These are phyloP conservation scores for Tachina fera DNA, from an alignment of 2,888 invertebrate species.

Conservation along the genomic window DNA sequence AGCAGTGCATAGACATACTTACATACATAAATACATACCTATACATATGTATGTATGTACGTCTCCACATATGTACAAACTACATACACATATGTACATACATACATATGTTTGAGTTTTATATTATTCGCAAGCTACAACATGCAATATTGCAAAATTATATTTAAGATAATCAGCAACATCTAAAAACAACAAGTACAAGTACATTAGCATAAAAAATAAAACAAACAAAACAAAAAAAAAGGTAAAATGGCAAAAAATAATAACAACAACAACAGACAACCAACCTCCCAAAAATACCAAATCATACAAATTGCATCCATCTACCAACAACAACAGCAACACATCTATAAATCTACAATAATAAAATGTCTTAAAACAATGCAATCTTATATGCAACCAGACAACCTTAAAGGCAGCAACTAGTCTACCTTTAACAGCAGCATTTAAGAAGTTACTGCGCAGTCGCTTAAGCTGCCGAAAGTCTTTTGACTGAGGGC, in stretches of 20 bases:
- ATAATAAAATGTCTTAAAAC: constrained; percentile 44
- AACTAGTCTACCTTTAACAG: constrained; percentile 69
- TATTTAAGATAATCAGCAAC: constrained; percentile 66
- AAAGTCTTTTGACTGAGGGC: constrained; percentile 18
- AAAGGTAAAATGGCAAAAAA: constrained; percentile 43
- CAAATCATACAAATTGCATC: constrained; percentile 27
- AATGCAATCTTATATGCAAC: constrained; percentile 45
- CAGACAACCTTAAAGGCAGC: constrained; percentile 70
- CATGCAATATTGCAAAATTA: constrained; percentile 71
- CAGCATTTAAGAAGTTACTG: constrained; percentile 46
- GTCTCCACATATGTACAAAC: too few species aligned
- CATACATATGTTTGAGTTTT: neutral
- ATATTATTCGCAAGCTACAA: constrained; percentile 39
- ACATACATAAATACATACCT: too few species aligned
- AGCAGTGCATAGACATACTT: neutral
- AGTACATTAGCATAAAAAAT: constrained; percentile 37
- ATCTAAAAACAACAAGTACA: constrained; percentile 48
- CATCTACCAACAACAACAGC: constrained; percentile 38
- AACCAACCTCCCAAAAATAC: constrained; percentile 41
- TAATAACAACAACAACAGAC: constrained; percentile 28
- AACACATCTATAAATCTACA: neutral
- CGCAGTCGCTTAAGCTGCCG: constrained; percentile 24
- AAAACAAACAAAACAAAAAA: constrained; percentile 20
- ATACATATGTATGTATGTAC: too few species aligned
- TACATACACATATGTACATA: neutral